Evolutionary conservation across 2,113 vertebrate species (phyloP), one percentile per base, ranked within the genome.

Genomic region (Menura novaehollandiae): DNA sequence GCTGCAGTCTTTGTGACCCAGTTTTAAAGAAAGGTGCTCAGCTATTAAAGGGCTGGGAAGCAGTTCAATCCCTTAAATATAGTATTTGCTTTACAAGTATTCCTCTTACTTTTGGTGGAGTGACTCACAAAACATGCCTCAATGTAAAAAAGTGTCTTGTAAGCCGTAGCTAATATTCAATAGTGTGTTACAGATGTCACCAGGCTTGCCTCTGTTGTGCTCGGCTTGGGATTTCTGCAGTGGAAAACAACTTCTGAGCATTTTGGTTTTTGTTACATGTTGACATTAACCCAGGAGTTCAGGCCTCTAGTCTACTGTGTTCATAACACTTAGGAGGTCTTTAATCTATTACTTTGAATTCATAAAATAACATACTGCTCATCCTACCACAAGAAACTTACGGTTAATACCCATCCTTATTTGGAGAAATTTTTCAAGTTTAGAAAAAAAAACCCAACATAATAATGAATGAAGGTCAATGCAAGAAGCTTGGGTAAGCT

Each of bases 401-500:
- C 0, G 4, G 16, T 18, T 77, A 74, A 66, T 84, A 49, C 2
- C 3, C 5, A 39, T 33, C 4, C 15, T 6, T 39, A 46, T 83
- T 60, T 60, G 0, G 10, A 52, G 10, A 60, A n/a, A 10, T 28
- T 49, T 80, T 85, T 85, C 19, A 60, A 41, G 5, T 13, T 35
- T 22, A 58, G 30, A 18, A 37, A 30, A 56, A 56, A 41, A 18
- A 1, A 0, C 6, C 1, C 19, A 68, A 33, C 4, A 21, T 19
- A 47, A 43, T 71, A 51, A 74, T 53, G 27, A 81, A 47, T 55
- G 10, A 67, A 71, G 39, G 30, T 30, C 14, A 71, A 39, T 55
- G 21, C 9, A 84, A 91, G 23, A 2, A 20, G 9, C 66, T 94
- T 53, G 23, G 46, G 24, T 16, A 81, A 73, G 26, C 6, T 87